Evolutionary conservation across 2,113 vertebrate species (phyloP).

Genomic region (Nothocercus julius): DNA sequence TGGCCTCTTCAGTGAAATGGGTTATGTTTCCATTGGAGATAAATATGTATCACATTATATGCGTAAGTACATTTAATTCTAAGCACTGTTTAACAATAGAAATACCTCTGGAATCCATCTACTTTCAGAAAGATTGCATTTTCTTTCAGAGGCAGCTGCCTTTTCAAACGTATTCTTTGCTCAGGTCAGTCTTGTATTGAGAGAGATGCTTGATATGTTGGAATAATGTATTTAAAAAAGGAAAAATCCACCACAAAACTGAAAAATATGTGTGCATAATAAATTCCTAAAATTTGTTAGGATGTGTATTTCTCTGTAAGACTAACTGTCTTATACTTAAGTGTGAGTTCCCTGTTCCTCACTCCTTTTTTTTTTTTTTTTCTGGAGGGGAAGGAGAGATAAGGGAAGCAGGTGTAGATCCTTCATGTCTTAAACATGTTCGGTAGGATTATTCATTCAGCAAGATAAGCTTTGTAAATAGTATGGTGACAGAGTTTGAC

Average conservation of each 20-base stretch:
- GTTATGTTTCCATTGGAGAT: conserved; percentile 86
- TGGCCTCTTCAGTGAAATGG: conserved; percentile 90
- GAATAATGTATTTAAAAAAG: neutral
- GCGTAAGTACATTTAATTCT: conserved; percentile 69
- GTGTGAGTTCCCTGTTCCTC: neutral
- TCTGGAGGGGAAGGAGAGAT: neutral
- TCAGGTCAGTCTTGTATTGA: neutral
- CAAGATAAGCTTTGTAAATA: neutral
- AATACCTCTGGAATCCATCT: neutral
- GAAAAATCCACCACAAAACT: neutral
- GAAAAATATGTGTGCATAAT: neutral
- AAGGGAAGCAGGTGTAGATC: too few species aligned
- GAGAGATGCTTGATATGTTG: neutral
- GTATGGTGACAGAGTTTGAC: neutral
- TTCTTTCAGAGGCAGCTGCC: neutral
- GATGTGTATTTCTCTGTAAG: neutral
- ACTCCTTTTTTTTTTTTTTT: neutral
- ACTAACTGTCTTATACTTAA: neutral
- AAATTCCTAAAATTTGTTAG: neutral
- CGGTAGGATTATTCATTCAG: neutral
- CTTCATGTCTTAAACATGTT: neutral
- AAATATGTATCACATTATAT: conserved; percentile 77
- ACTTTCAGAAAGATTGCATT: neutral
- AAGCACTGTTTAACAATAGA: neutral
- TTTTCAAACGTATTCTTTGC: neutral